phyloP scores from a whole-genome alignment of 2,113 vertebrate genomes.

The Archilochus colubris region DNA sequence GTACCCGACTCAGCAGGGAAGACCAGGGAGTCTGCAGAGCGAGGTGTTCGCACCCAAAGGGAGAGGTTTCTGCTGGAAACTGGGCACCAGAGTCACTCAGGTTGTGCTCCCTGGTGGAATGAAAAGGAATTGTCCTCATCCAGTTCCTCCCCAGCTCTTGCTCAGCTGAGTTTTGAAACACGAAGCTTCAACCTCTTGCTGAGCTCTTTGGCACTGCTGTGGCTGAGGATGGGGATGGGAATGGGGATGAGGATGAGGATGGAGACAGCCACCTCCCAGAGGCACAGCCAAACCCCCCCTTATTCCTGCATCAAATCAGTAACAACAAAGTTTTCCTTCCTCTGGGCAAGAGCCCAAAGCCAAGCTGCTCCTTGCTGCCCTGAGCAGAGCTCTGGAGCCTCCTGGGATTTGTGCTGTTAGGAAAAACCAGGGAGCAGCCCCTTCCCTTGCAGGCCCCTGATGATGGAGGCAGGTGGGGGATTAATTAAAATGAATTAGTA shows the following conservation, averaged over 20 bases:
- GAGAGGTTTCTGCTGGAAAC: no score
- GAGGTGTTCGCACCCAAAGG: not conserved
- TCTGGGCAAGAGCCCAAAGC: not conserved
- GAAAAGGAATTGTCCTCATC: not conserved
- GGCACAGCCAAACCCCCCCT: accelerated
- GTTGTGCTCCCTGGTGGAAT: conserved; percentile 30
- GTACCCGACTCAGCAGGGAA: not conserved
- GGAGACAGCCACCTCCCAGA: not conserved
- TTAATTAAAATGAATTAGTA: not conserved
- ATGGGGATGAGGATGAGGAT: no score
- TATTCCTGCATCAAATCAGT: not conserved
- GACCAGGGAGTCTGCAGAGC: not conserved
- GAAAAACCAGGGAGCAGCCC: no score
- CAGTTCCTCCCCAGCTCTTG: not conserved
- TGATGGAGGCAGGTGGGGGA: not conserved
- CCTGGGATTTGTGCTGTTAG: not conserved
- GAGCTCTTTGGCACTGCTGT: not conserved
- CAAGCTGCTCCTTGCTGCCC: not conserved
- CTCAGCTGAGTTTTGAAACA: not conserved
- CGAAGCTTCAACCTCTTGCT: not conserved
- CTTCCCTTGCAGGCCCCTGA: not conserved
- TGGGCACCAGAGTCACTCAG: not conserved
- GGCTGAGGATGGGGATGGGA: not conserved
- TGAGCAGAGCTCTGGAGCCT: not conserved
- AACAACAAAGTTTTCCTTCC: not conserved